These are phyloP conservation scores for Microctonus hyperodae DNA, from an alignment of 2,888 invertebrate genomes.

Conservation along the genomic window DNA sequence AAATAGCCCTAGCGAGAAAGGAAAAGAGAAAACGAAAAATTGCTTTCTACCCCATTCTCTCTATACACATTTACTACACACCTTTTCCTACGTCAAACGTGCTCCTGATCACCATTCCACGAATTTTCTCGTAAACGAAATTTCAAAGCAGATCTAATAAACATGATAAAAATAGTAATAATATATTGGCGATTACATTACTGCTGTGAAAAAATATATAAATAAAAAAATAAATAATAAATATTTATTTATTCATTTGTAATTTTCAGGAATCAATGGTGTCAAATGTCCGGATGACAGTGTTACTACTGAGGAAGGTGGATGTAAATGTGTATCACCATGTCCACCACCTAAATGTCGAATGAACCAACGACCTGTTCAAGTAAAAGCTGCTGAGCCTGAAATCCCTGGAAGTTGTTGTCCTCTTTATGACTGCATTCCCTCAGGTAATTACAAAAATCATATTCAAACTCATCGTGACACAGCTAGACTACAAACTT, in stretches of 20 bases:
- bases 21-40: not conserved
- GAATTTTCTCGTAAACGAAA: not conserved
- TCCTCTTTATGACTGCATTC: conserved; percentile 56
- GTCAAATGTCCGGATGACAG: conserved; percentile 55
- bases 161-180: not conserved
- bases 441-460: conserved; percentile 50
- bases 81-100: not conserved
- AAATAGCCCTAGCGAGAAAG: not conserved
- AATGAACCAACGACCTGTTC: conserved; percentile 50
- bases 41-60: not conserved
- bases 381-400: conserved; percentile 47
- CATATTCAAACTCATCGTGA: conserved; percentile 22
- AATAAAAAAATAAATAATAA: not conserved
- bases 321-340: conserved; percentile 54
- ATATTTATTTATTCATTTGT: not conserved
- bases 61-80: not conserved
- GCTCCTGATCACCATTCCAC: not conserved
- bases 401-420: conserved; percentile 56
- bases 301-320: conserved; percentile 50
- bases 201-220: not conserved
- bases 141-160: not conserved
- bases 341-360: conserved; percentile 53
- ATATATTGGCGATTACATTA: not conserved
- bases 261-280: conserved; percentile 35
- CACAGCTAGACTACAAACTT: conserved; percentile 29